Base-by-base conservation (phyloP, 2,888 invertebrate genomes). In the Hypomecis atomaria region DNA sequence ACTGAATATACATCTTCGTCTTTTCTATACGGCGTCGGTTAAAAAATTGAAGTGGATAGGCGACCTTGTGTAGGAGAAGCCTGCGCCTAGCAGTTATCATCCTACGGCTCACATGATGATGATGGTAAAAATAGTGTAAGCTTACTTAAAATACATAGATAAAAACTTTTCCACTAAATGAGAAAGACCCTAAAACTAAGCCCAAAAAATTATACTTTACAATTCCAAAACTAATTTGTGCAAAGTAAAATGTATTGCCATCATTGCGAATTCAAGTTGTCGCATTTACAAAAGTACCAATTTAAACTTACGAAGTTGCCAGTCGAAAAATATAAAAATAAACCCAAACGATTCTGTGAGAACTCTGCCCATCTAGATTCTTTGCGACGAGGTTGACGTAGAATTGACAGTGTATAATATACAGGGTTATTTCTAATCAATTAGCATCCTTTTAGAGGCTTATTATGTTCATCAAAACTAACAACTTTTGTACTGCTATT, bases 211-310 rank as follows among this genome's bases (percentile, higher is more conserved):
- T 23, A 49, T 36, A 49, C 8, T 49, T 8, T 5, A 52, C 8
- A 52, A 9, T 23, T 52, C 23, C 13, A 23, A 10, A 52, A 52
- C 52, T 40, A 40, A 52, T 38, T 38, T 52, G 13, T 10, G 23
- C 8, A 52, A 52, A 52, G 43, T 11, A 11, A 40, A 52, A 52
- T 52, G 40, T 52, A 52, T 42, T 23, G 40, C 40, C 40, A 40
- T 56, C 45, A 56, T 13, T 45, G 55, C 45, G 45, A 45, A 52
- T 52, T 52, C 23, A 36, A 56, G 13, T 45, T 45, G 55, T 56
- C 54, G 43, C 43, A 54, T 54, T 55, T 44, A 44, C 23, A 37
- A 56, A 45, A 56, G 45, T 37, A 33, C 36, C 55, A 45, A 56
- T 45, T 56, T 56, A 34, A 56, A 56, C 36, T 56, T 56, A 36